Evolutionary conservation across 1,140 invertebrate species (phyloP), one percentile per base, ranked within the genome.

Genomic region (Drusus annulatus): DNA sequence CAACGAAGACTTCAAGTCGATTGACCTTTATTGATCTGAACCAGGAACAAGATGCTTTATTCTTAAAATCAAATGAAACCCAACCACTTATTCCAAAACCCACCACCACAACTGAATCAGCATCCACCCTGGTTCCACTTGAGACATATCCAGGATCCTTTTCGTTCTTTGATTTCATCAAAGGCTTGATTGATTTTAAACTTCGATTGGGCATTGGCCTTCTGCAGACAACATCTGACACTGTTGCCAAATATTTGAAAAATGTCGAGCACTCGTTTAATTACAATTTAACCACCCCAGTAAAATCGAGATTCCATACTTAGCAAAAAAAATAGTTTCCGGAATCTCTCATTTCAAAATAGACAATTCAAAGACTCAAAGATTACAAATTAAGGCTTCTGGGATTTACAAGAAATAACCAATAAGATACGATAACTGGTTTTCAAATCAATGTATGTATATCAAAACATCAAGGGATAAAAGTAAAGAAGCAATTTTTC

Each of bases 171-270:
- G 85, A 86, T 19, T 90, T 90, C 62, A 54, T 90, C 13, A 89
- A 87, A 81, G 85, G 87, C 51, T 75, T 90, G 6, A 84, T 90
- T 75, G 89, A 90, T 76, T 89, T 90, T 74, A 90, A 90, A 83
- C 86, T 88, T 31, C 85, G 87, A 84, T 81, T 90, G 28, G 89
- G 89, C 7, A 84, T 90, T 74, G 88, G 87, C 51, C 86, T 90
- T 81, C 78, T 90, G 31, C 88, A 90, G 84, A 87, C 84, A 10
- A 90, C 89, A 3, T 87, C 88, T 7, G 87, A 90, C 62, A 86
- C 86, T 54, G 80, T 90, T 51, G 88, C 87, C 76, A 88, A 86
- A 84, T 90, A 89, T 85, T 85, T 90, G 52, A 83, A 85, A 54
- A 87, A 85, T 82, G 86, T 89, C 81, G 87, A 89, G 75, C 84